Conservation (phyloP, 2,888 invertebrate genomes). For the Leucophenga maculata region DNA sequence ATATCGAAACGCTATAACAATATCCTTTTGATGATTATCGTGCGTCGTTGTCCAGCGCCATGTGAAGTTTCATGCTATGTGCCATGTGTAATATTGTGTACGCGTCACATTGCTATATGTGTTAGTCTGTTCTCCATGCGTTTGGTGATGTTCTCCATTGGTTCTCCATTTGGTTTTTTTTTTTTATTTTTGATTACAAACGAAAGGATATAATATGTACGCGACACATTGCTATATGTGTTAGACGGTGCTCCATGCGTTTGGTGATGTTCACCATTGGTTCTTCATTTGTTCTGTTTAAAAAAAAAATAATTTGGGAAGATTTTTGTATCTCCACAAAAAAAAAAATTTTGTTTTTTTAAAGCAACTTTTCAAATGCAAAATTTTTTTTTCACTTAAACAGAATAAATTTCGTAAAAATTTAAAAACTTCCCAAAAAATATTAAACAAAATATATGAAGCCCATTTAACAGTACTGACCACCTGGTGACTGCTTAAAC, state of each 20-base stretch:
- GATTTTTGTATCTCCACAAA: too few species aligned
- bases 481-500: slow-evolving; percentile 50
- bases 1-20: slow-evolving; percentile 71
- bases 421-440: slow-evolving; percentile 25
- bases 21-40: slow-evolving; percentile 71
- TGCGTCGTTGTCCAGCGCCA: slow-evolving; percentile 18
- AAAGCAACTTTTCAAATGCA: too few species aligned
- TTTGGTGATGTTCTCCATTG: slow-evolving; percentile 6
- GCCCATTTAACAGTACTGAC: slow-evolving; percentile 19
- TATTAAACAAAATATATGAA: slow-evolving; percentile 36
- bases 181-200: slow-evolving; percentile 64
- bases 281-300: too few species aligned
- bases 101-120: background rate
- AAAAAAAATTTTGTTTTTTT: too few species aligned
- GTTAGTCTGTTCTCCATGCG: background rate
- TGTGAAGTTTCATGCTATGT: background rate
- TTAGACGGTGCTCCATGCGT: too few species aligned
- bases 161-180: too few species aligned
- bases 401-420: background rate
- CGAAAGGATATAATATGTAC: slow-evolving; percentile 62
- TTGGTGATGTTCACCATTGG: too few species aligned
- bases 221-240: background rate
- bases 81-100: background rate
- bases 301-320: too few species aligned
- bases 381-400: too few species aligned